A percentile compares a stretch with the other conserved stretches of the same genome.
phyloP scores from a whole-genome alignment of 2,113 vertebrate genomes.

The Mohoua ochrocephala region DNA sequence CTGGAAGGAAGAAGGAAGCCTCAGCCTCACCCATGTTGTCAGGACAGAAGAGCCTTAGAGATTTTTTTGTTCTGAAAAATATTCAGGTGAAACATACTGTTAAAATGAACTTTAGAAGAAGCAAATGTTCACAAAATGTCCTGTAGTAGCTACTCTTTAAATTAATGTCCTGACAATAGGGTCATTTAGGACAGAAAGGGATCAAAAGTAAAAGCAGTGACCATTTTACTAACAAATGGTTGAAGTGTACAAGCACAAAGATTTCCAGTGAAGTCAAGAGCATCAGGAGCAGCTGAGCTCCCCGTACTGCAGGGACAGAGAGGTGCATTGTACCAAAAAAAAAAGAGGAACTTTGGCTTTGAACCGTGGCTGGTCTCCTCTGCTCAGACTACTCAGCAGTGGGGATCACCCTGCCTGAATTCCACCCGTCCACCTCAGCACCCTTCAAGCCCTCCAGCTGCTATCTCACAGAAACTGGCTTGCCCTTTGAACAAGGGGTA shows the following conservation, averaged over 20 bases:
- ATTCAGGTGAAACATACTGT: not conserved
- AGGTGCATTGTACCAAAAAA: fast-evolving
- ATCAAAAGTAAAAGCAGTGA: not conserved
- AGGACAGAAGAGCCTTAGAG: not conserved
- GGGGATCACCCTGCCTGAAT: not conserved
- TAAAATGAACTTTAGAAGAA: not conserved
- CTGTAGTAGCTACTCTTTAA: not conserved
- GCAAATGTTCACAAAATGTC: not conserved
- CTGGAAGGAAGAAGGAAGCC: not conserved
- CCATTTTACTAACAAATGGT: not conserved
- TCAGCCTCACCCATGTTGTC: not conserved
- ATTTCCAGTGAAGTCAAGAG: not conserved
- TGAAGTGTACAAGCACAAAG: not conserved
- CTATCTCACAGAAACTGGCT: not conserved
- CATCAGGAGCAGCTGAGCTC: not conserved
- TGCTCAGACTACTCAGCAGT: not conserved
- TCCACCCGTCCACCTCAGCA: not conserved
- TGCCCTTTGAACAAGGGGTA: not conserved
- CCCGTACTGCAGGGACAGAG: fast-evolving
- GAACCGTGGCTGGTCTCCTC: not conserved
- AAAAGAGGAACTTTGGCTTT: fast-evolving
- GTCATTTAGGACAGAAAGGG: not conserved
- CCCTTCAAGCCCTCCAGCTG: not conserved
- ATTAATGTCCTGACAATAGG: not conserved
- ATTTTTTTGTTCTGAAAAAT: not conserved